Conservation (phyloP, 2,888 invertebrate genomes). For the Coronaproctus castanopsis region DNA sequence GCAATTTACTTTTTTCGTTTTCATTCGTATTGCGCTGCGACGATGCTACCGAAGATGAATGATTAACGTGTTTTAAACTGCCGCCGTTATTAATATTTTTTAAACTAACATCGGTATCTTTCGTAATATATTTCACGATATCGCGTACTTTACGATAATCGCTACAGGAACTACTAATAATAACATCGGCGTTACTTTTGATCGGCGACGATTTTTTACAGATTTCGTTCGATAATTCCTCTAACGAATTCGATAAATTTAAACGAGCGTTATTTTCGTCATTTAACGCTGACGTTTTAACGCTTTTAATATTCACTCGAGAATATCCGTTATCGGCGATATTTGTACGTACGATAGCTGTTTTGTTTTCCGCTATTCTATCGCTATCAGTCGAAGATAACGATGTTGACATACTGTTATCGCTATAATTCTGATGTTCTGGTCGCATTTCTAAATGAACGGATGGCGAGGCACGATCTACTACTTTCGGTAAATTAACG, state of each 20-base stretch:
- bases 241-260: slow-evolving; percentile 18
- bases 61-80: slow-evolving; percentile 9
- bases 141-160: slow-evolving; percentile 12
- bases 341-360: slow-evolving; percentile 1
- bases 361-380: slow-evolving; percentile 2
- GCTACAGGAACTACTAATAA: no score
- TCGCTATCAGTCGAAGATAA: slow-evolving; percentile 3
- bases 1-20: slow-evolving; percentile 14
- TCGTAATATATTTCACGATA: slow-evolving; percentile 13
- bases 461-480: slow-evolving; percentile 4
- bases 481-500: slow-evolving; percentile 12
- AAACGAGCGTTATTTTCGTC: slow-evolving; percentile 11
- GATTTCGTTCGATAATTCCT: slow-evolving; percentile 19
- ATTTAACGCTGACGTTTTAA: neutral
- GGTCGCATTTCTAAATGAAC: slow-evolving; percentile 10
- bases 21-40: slow-evolving; percentile 1
- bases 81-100: slow-evolving; percentile 9
- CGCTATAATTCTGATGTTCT: slow-evolving; percentile 5
- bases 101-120: slow-evolving; percentile 8
- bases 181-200: slow-evolving; percentile 10
- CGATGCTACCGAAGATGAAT: slow-evolving; percentile 4
- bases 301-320: slow-evolving; percentile 14
- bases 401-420: neutral
- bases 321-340: slow-evolving; percentile 14
- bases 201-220: slow-evolving; percentile 15